Evolutionary conservation across 2,113 vertebrate species (phyloP).

Genomic region (Cyanoderma ruficeps): DNA sequence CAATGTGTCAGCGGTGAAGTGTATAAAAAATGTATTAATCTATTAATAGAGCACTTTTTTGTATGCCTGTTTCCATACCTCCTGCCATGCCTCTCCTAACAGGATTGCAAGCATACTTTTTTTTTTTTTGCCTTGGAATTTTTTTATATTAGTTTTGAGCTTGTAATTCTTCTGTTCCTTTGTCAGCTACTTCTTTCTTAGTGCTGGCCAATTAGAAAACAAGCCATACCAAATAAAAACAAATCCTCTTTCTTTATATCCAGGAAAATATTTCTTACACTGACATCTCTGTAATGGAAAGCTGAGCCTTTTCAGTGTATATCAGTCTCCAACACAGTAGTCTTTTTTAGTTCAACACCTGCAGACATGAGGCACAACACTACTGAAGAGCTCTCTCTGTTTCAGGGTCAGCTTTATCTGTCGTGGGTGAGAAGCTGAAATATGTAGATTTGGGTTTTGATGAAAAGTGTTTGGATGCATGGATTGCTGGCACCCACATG

Average conservation of each 20-base stretch:
- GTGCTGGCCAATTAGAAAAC: background rate
- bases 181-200: background rate
- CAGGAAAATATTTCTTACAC: background rate
- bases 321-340: background rate
- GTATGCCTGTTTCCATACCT: background rate
- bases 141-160: background rate
- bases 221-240: background rate
- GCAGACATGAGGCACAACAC: background rate
- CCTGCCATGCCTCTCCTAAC: background rate
- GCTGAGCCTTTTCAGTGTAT: background rate
- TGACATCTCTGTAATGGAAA: background rate
- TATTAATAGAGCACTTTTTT: background rate
- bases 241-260: background rate
- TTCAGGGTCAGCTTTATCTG: background rate
- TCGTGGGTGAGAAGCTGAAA: background rate
- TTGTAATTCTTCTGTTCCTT: background rate
- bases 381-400: background rate
- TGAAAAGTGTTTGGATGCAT: background rate
- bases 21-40: background rate
- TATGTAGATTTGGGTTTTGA: background rate
- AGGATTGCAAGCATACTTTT: rapidly evolving
- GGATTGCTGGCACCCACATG: background rate
- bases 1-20: background rate
- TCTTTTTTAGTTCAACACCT: background rate
- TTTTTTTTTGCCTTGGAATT: background rate